Evolutionary conservation across 2,113 vertebrate genomes (phyloP).

Genomic region (Morphnarchus princeps): DNA sequence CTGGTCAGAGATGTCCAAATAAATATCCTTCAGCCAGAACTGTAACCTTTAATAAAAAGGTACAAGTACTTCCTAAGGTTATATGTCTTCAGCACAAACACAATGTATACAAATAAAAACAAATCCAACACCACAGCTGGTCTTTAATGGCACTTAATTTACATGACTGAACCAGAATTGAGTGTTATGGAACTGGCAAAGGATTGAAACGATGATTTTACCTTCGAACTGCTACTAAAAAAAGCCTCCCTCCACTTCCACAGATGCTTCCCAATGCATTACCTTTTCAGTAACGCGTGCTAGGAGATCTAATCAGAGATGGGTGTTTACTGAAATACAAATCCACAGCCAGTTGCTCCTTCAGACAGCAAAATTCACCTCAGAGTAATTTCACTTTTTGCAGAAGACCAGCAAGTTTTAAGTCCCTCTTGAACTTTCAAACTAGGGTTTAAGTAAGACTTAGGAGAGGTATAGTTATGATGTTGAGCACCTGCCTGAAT

Average conservation of each 20-base stretch:
- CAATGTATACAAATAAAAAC: not conserved
- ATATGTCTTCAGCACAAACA: not conserved
- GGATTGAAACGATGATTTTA: not conserved
- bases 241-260: not conserved
- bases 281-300: not conserved
- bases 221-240: not conserved
- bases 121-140: not conserved
- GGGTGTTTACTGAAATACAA: not conserved
- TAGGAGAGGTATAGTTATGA: not conserved
- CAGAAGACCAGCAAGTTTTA: not conserved
- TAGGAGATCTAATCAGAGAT: not conserved
- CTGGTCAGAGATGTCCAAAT: conserved; percentile 21
- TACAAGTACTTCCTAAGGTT: not conserved
- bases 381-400: not conserved
- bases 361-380: not conserved
- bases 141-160: not conserved
- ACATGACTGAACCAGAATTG: not conserved
- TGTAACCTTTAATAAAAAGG: conserved; percentile 54
- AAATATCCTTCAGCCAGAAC: conserved; percentile 26
- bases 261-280: not conserved
- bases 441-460: not conserved
- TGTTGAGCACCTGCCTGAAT: not conserved
- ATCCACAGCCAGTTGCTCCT: not conserved
- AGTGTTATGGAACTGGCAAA: not conserved
- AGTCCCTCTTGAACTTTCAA: not conserved